Conservation (phyloP, 2,888 invertebrate species). For the Ophioninae sp. region DNA sequence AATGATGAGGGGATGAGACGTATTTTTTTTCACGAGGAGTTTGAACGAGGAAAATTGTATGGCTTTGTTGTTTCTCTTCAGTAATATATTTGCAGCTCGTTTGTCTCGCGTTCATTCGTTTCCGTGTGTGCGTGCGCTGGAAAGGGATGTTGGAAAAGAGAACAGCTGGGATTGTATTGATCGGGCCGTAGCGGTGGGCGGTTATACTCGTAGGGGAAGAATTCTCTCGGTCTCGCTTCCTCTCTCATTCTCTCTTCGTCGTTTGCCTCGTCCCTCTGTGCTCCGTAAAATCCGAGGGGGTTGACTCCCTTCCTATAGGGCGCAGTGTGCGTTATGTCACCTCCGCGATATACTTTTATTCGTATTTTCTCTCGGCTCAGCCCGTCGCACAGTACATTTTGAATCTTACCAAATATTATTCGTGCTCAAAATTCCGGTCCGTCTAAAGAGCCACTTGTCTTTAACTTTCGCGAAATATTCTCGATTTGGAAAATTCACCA, state of each 20-base stretch:
- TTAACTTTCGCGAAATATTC: background rate
- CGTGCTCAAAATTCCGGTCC: background rate
- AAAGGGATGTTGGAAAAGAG: slow-evolving; percentile 76
- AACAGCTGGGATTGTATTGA: slow-evolving; percentile 80
- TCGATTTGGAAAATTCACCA: background rate
- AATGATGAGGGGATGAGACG: background rate
- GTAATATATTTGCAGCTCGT: slow-evolving; percentile 26
- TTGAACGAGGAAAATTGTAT: background rate
- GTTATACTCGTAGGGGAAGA: slow-evolving; percentile 71
- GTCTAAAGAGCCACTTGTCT: slow-evolving; percentile 3
- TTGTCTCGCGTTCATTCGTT: slow-evolving; percentile 5
- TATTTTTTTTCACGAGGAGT: background rate
- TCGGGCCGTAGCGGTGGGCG: slow-evolving; percentile 69
- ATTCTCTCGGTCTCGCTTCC: slow-evolving; percentile 50
- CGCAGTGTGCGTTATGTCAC: slow-evolving; percentile 75
- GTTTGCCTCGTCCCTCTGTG: slow-evolving; percentile 50
- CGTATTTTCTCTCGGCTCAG: slow-evolving; percentile 55
- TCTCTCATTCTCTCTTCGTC: slow-evolving; percentile 56
- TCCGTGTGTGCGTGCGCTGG: slow-evolving; percentile 41
- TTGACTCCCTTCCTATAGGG: slow-evolving; percentile 52
- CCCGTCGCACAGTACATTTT: background rate
- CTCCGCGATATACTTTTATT: slow-evolving; percentile 68
- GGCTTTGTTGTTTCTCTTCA: slow-evolving; percentile 14
- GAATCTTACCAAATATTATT: background rate
- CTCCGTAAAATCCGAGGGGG: slow-evolving; percentile 54